Evolutionary conservation across 1,140 invertebrate genomes (phyloP).

Genomic region (Aporrectodea caliginosa): DNA sequence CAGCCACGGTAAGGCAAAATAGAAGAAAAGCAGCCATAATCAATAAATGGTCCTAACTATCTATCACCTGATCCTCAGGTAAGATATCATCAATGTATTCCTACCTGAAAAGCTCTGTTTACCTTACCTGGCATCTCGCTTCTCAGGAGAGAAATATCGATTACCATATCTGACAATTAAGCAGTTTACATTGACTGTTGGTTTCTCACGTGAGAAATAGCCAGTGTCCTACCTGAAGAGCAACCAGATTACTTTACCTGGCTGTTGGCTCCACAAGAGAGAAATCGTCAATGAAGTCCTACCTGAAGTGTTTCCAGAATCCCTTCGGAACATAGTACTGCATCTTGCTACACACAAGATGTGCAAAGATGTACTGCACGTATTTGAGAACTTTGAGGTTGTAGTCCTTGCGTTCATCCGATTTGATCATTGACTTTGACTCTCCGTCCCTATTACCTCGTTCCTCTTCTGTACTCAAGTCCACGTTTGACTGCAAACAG

Average conservation of each 20-base stretch:
- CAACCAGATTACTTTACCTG: no score
- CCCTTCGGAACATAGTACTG: slow-evolving; percentile 96
- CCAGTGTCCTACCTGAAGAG: no score
- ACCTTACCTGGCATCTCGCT: no score
- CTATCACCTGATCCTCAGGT: no score
- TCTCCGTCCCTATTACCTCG: not conserved
- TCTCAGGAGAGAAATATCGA: no score
- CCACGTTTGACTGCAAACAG: not conserved
- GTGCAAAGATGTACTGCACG: slow-evolving; percentile 95
- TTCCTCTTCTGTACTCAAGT: slow-evolving; percentile 46
- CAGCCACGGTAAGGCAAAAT: not conserved
- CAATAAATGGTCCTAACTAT: no score
- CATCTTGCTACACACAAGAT: slow-evolving; percentile 89
- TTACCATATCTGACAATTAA: no score
- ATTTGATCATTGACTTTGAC: slow-evolving; percentile 35
- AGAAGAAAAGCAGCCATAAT: not conserved
- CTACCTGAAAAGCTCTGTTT: no score
- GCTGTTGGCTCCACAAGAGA: no score
- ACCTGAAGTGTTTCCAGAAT: slow-evolving; percentile 97
- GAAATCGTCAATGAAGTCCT: slow-evolving; percentile 40
- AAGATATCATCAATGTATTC: no score
- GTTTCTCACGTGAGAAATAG: no score
- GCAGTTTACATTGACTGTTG: no score
- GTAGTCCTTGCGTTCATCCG: slow-evolving; percentile 71
- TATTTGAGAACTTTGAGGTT: slow-evolving; percentile 83